A percentile compares a stretch with the other conserved stretches of the same genome.
These are phyloP conservation scores for Cyanoramphus novaezelandiae DNA, from an alignment of 2,113 vertebrate genomes.

Conservation along the genomic window DNA sequence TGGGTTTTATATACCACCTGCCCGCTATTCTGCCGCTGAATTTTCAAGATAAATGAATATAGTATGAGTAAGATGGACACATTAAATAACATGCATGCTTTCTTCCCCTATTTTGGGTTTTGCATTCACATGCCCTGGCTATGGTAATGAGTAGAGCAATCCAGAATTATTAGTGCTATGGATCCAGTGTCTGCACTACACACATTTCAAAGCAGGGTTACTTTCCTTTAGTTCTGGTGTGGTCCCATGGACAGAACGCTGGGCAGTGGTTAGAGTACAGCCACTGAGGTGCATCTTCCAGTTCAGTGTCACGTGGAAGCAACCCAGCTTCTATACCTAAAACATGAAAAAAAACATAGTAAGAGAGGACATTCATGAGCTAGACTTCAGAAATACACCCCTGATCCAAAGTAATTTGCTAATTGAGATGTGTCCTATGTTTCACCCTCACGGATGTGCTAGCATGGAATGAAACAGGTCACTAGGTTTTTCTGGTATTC, in stretches of 20 bases:
- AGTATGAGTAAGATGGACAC: background rate
- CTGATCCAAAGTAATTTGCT: background rate
- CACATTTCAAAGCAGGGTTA: background rate
- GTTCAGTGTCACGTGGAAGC: background rate
- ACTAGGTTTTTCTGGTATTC: background rate
- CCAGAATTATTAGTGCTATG: background rate
- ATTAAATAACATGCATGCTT: rapidly evolving
- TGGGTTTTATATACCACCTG: background rate
- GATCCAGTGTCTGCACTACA: rapidly evolving
- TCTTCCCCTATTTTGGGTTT: background rate
- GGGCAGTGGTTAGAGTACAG: background rate
- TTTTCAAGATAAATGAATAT: background rate
- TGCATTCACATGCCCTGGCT: background rate
- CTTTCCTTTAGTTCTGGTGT: background rate
- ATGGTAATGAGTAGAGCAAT: background rate
- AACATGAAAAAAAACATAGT: background rate
- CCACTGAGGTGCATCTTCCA: background rate
- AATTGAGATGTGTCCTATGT: rapidly evolving
- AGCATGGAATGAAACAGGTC: background rate
- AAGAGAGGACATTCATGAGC: background rate
- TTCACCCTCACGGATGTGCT: background rate
- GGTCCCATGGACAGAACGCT: background rate
- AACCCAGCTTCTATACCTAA: background rate
- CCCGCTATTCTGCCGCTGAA: background rate
- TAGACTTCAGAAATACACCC: background rate